These are phyloP conservation scores for Crossaster papposus DNA, from an alignment of 53 echinoderm and acorn worm genomes.

Conservation along the genomic window DNA sequence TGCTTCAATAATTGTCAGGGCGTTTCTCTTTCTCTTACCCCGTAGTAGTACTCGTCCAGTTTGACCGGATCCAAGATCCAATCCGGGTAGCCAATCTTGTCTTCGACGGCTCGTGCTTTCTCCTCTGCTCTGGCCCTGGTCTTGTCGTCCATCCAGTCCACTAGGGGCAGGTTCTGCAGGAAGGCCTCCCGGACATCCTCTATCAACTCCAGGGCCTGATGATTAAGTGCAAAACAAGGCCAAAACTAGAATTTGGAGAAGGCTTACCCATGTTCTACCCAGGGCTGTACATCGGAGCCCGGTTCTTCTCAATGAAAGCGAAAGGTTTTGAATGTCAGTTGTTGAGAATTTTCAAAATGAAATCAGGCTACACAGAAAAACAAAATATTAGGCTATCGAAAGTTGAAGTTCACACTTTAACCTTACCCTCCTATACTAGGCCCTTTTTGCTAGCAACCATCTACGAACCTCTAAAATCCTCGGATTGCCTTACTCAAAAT, in stretches of 20 bases:
- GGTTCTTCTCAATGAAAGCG: no score
- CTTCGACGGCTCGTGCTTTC: conserved; percentile 73
- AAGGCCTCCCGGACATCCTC: conserved; percentile 73
- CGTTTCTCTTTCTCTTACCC: conserved; percentile 35
- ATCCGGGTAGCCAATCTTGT: conserved; percentile 80
- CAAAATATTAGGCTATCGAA: no score
- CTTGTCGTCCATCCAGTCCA: conserved; percentile 88
- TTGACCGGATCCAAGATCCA: conserved; percentile 78
- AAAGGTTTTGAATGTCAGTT: no score
- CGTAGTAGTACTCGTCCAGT: conserved; percentile 73
- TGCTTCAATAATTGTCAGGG: no score
- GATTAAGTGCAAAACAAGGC: not conserved
- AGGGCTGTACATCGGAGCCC: not conserved
- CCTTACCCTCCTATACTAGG: no score
- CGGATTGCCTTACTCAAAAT: no score
- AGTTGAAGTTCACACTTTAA: no score
- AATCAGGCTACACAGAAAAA: no score
- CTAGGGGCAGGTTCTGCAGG: conserved; percentile 71
- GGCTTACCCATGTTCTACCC: no score
- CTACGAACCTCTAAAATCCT: no score
- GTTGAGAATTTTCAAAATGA: no score
- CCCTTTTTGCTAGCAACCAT: no score
- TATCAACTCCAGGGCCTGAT: conserved; percentile 75
- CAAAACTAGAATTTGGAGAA: not conserved
- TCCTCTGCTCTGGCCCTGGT: conserved; percentile 72